Conservation (phyloP, 2,888 invertebrate genomes). For the Drosophila nr. medialis region DNA sequence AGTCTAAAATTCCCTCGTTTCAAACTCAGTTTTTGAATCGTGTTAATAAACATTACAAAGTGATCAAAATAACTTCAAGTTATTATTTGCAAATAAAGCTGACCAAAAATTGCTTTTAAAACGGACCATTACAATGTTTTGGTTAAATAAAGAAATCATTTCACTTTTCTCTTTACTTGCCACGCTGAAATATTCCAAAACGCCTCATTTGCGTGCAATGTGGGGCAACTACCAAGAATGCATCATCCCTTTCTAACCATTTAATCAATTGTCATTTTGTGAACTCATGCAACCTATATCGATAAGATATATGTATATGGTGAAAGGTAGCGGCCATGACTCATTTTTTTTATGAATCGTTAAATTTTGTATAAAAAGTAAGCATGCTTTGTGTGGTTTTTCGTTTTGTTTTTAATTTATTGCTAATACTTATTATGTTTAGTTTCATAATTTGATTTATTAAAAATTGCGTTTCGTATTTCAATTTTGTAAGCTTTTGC, state of each 20-base stretch:
- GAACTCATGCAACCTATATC: neutral
- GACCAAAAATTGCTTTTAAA: neutral
- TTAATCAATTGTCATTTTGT: neutral
- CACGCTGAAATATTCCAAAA: neutral
- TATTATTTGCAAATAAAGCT: neutral
- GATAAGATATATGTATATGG: constrained; percentile 42
- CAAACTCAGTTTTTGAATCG: neutral
- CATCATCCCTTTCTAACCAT: neutral
- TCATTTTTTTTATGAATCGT: constrained; percentile 14
- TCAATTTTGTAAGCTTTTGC: constrained; percentile 78
- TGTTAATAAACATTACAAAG: neutral
- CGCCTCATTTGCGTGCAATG: neutral
- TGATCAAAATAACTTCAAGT: neutral
- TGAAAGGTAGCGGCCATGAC: neutral
- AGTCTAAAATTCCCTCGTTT: neutral
- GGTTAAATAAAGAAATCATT: neutral
- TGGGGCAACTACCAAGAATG: neutral
- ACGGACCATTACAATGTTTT: neutral
- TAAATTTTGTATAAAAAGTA: neutral
- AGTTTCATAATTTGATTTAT: constrained; percentile 78
- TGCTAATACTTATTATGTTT: constrained; percentile 74
- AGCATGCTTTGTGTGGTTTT: neutral
- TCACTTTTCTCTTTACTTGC: neutral
- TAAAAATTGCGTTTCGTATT: constrained; percentile 79
- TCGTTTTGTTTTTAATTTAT: constrained; percentile 64